Evolutionary conservation across 2,888 invertebrate genomes (phyloP).

Genomic region (Pelosia muscerda): DNA sequence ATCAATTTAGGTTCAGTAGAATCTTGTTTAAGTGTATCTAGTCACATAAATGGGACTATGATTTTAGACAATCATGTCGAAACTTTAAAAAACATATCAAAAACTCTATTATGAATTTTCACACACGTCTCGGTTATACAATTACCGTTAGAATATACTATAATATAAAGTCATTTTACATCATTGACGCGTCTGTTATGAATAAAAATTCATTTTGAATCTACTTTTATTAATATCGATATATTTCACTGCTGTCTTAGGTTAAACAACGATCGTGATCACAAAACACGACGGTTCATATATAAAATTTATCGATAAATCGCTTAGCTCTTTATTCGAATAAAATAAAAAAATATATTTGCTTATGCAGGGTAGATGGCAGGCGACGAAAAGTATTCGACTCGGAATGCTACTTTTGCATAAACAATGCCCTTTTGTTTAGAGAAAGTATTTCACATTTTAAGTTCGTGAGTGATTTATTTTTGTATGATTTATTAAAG

Average conservation of each 20-base stretch:
- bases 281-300: slow-evolving; percentile 78
- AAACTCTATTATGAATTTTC: too few species aligned
- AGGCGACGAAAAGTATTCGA: slow-evolving; percentile 85
- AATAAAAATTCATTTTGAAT: slow-evolving; percentile 46
- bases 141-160: too few species aligned
- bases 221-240: slow-evolving; percentile 61
- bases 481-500: slow-evolving; percentile 83
- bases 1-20: not conserved
- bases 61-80: not conserved
- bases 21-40: too few species aligned
- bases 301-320: slow-evolving; percentile 81
- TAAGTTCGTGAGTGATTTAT: slow-evolving; percentile 82
- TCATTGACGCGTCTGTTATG: slow-evolving; percentile 29
- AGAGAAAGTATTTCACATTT: slow-evolving; percentile 86
- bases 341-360: slow-evolving; percentile 59
- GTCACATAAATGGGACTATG: too few species aligned
- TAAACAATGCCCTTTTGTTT: slow-evolving; percentile 86
- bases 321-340: slow-evolving; percentile 67
- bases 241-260: slow-evolving; percentile 65
- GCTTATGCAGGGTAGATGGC: slow-evolving; percentile 58
- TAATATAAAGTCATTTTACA: too few species aligned
- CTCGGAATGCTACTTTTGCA: slow-evolving; percentile 83
- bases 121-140: too few species aligned
- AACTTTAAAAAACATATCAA: too few species aligned
- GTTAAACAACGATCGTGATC: slow-evolving; percentile 80